Percentiles rank a stretch among this genome's conserved stretches.
Conservation (phyloP, 2,888 invertebrate genomes). For the Leptinotarsa peninsularis region DNA sequence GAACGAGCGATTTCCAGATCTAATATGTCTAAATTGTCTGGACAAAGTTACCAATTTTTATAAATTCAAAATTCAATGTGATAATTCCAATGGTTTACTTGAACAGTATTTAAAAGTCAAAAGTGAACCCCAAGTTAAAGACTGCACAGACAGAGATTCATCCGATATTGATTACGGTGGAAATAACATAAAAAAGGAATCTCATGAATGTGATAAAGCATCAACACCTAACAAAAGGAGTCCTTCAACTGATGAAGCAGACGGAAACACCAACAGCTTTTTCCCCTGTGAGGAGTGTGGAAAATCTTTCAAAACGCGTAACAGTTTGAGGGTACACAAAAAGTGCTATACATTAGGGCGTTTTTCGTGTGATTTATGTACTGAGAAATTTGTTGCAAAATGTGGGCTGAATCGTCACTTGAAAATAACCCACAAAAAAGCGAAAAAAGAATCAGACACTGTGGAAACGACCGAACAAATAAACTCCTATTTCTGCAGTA, state of each 20-base stretch:
- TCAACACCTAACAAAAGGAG: background rate
- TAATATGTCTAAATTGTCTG: slow-evolving; percentile 54
- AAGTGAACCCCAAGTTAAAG: slow-evolving; percentile 18
- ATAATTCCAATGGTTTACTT: slow-evolving; percentile 47
- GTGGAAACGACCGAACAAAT: slow-evolving; percentile 31
- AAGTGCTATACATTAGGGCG: slow-evolving; percentile 26
- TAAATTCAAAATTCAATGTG: slow-evolving; percentile 56
- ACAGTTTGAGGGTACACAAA: slow-evolving; percentile 18
- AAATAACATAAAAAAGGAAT: slow-evolving; percentile 34
- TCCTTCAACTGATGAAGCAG: background rate
- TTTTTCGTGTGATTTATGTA: slow-evolving; percentile 32
- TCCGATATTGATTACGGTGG: slow-evolving; percentile 9
- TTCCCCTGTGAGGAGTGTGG: slow-evolving; percentile 24
- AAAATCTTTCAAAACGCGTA: slow-evolving; percentile 17
- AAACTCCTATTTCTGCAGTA: slow-evolving; percentile 48
- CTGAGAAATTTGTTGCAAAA: slow-evolving; percentile 31
- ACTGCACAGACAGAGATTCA: background rate
- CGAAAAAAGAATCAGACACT: slow-evolving; percentile 26
- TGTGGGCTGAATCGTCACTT: slow-evolving; percentile 24
- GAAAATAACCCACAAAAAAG: slow-evolving; percentile 29
- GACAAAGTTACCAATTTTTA: slow-evolving; percentile 52
- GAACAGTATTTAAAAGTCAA: slow-evolving; percentile 41
- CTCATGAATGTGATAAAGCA: background rate
- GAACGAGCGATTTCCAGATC: slow-evolving; percentile 44
- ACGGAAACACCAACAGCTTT: slow-evolving; percentile 9